These are phyloP conservation scores for Eubucco bourcierii DNA, from an alignment of 2,113 vertebrate species.

Conservation along the genomic window DNA sequence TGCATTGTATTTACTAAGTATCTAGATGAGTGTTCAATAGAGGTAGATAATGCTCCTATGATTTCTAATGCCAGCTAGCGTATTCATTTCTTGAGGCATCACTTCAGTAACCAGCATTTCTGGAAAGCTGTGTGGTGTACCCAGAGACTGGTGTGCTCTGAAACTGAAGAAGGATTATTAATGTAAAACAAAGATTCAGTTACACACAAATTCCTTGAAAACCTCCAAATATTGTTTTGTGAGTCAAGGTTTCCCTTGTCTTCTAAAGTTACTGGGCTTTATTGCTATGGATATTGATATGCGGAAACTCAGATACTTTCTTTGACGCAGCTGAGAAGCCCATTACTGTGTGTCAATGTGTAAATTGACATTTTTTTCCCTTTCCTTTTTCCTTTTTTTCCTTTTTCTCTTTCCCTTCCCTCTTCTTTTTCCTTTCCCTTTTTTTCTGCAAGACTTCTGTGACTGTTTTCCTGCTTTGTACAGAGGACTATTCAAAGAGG, in stretches of 20 bases:
- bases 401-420: background rate
- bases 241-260: constrained; percentile 5
- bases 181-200: constrained; percentile 30
- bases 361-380: constrained; percentile 4
- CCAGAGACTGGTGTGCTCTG: constrained; percentile 6
- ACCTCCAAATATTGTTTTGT: background rate
- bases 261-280: constrained; percentile 31
- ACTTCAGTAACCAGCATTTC: constrained; percentile 29
- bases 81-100: constrained; percentile 47
- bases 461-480: constrained; percentile 34
- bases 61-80: constrained; percentile 15
- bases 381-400: no score
- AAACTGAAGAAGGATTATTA: background rate
- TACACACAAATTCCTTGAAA: background rate
- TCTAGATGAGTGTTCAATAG: constrained; percentile 43
- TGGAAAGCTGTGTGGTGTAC: background rate
- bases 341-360: background rate
- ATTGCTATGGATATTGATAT: background rate
- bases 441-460: background rate
- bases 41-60: constrained; percentile 51
- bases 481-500: constrained; percentile 38
- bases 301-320: background rate
- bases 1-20: constrained; percentile 46
- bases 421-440: no score
- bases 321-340: background rate